These are phyloP conservation scores for Peromyscus aztecus DNA, from an alignment of 2,797 vertebrate species.

Conservation along the genomic window DNA sequence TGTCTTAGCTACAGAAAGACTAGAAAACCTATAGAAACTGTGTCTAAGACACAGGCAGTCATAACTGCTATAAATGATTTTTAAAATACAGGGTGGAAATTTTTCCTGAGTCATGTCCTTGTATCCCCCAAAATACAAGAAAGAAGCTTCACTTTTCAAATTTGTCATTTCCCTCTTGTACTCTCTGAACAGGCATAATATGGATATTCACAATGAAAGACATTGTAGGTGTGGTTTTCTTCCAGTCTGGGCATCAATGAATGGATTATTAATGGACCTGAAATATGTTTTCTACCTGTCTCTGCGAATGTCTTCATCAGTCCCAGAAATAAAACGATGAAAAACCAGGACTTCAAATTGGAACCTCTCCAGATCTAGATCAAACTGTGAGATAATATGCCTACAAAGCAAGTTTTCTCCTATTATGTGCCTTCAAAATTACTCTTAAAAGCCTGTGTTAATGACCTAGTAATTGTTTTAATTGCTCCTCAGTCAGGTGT, in stretches of 20 bases:
- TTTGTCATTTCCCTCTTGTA: background rate
- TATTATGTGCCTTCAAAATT: constrained; percentile 50
- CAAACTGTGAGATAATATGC: constrained; percentile 27
- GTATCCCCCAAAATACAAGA: background rate
- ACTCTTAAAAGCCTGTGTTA: constrained; percentile 67
- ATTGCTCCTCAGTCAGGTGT: constrained; percentile 66
- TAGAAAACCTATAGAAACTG: background rate
- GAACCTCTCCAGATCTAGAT: constrained; percentile 24
- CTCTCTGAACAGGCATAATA: background rate
- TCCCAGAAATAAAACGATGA: constrained; percentile 27
- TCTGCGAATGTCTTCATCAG: background rate
- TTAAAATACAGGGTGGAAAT: background rate
- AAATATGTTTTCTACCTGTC: background rate
- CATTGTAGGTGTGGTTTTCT: background rate
- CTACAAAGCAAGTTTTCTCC: constrained; percentile 68
- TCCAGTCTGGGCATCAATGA: background rate
- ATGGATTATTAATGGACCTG: background rate
- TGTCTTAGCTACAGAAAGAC: background rate
- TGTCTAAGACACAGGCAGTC: background rate
- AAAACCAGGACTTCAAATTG: background rate
- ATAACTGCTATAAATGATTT: background rate
- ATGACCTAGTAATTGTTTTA: constrained; percentile 76
- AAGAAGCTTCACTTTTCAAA: background rate
- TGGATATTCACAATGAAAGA: background rate
- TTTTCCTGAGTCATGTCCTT: background rate